Base-by-base conservation (phyloP, 2,797 vertebrate species). In the Delichon dasypus region DNA sequence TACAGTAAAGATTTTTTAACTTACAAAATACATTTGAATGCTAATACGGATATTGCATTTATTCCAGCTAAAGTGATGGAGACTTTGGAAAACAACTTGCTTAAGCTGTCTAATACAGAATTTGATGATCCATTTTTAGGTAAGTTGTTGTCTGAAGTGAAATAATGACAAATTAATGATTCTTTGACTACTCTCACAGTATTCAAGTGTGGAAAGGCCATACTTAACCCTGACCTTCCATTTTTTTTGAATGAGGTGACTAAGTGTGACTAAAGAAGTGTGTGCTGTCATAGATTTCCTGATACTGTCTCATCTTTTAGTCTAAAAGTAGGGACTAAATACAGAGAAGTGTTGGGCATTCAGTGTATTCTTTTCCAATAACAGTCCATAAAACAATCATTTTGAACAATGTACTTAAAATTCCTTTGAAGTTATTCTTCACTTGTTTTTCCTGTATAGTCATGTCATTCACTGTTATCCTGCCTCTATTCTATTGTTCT, bases 91-190 rank as follows among this genome's bases (percentile, higher is more conserved):
- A 97, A 47, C 96, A 98, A 89, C 91, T 96, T 97, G 47, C 95
- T 98, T 70, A 97, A 96, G 84, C 94, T 97, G 54, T 98, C 98
- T 71, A 97, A 97, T 89, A 97, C 97, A 61, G 97, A 98, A 81
- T 96, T 98, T 15, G 58, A 80, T 51, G 97, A 98, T 88, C 94
- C 97, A 19, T 98, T 97, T 73, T 92, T 97, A 94, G 98, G 98
- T 98, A 93, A 98, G 98, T 97, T 81, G 40, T 53, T 95, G 73
- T 86, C 32, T 65, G 68, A 93, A 73, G 15, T 60, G 48, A 78
- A 86, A 38, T 73, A 72, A 38, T 74, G 65, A 68, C n/a, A 57
- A 54, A 65, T 47, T 21, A 36, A 25, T 44, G n/a, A 20, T 81
- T 74, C n/a, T 88, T 89, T 36, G 26, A 3, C 66, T 78, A 61